Percentiles rank a stretch among this genome's conserved stretches.
Evolutionary conservation across 1,140 invertebrate genomes (phyloP).

Genomic region (Scaptomyza montana): DNA sequence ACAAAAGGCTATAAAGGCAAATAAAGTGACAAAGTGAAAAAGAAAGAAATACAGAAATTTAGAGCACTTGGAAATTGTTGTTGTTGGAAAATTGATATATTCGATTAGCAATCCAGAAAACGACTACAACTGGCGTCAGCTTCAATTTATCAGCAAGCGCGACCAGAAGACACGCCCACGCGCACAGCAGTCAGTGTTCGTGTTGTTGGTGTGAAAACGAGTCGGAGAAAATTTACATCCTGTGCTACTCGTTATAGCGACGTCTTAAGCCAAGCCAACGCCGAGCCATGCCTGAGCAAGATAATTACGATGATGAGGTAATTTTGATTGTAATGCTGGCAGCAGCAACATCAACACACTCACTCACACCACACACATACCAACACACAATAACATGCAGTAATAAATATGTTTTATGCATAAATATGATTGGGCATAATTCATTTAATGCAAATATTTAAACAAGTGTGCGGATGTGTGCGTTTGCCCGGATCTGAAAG

Average conservation of each 20-base stretch:
- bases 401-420: constrained; percentile 44
- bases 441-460: constrained; percentile 72
- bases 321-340: constrained; percentile 65
- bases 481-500: neutral
- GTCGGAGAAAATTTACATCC: constrained; percentile 34
- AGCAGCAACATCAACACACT: constrained; percentile 4
- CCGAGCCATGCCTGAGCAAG: constrained; percentile 79
- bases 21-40: constrained; percentile 1
- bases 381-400: neutral
- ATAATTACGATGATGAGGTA: constrained; percentile 83
- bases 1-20: neutral
- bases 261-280: constrained; percentile 58
- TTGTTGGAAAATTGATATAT: constrained; percentile 67
- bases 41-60: constrained; percentile 38
- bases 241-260: constrained; percentile 47
- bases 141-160: constrained; percentile 66
- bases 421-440: constrained; percentile 72
- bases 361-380: neutral
- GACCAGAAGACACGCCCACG: constrained; percentile 13
- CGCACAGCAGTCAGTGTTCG: constrained; percentile 16
- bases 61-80: constrained; percentile 65
- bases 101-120: constrained; percentile 69
- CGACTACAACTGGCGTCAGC: constrained; percentile 28
- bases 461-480: constrained; percentile 33
- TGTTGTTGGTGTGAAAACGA: constrained; percentile 10